A percentile compares a stretch with the other conserved stretches of the same genome.
Conservation (phyloP, 2,797 vertebrate genomes). For the Brachymystax lenok region DNA sequence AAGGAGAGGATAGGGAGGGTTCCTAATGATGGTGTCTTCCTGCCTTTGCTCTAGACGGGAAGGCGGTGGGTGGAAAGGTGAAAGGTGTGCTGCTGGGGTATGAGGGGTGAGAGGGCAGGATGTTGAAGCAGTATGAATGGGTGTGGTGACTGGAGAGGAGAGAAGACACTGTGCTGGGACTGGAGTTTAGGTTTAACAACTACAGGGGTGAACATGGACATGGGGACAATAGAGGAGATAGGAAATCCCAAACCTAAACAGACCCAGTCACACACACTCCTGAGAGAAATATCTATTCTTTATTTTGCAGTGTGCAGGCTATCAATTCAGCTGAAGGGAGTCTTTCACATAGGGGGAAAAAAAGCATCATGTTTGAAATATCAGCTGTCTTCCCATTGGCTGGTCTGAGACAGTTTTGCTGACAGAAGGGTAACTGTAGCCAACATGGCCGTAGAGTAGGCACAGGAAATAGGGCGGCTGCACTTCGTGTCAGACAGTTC, state of each 20-base stretch:
- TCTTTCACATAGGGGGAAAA: conserved; percentile 7
- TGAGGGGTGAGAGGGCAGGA: conserved; percentile 33
- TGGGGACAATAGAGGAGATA: too few relatives aligned
- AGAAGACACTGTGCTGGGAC: conserved; percentile 13
- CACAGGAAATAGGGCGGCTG: conserved; percentile 4
- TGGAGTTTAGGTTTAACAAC: conserved; percentile 17
- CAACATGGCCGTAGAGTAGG: too few relatives aligned
- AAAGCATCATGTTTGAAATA: conserved; percentile 10
- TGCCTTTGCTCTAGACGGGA: conserved; percentile 16
- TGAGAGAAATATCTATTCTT: too few relatives aligned
- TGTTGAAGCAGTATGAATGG: conserved; percentile 20
- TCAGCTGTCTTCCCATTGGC: too few relatives aligned
- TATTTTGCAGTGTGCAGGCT: not conserved
- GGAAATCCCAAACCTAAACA: too few relatives aligned
- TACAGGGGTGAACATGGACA: not conserved
- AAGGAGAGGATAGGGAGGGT: not conserved
- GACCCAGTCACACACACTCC: too few relatives aligned
- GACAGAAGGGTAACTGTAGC: conserved; percentile 24
- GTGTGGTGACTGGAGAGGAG: conserved; percentile 17
- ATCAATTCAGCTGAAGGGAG: not conserved
- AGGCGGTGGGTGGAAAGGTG: conserved; percentile 20
- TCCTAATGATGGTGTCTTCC: conserved; percentile 28
- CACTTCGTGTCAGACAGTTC: conserved; percentile 50
- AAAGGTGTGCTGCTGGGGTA: conserved; percentile 38
- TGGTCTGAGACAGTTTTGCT: conserved; percentile 27